Base-by-base conservation (phyloP, 2,113 vertebrate species). In the Paedocypris sp. region DNA sequence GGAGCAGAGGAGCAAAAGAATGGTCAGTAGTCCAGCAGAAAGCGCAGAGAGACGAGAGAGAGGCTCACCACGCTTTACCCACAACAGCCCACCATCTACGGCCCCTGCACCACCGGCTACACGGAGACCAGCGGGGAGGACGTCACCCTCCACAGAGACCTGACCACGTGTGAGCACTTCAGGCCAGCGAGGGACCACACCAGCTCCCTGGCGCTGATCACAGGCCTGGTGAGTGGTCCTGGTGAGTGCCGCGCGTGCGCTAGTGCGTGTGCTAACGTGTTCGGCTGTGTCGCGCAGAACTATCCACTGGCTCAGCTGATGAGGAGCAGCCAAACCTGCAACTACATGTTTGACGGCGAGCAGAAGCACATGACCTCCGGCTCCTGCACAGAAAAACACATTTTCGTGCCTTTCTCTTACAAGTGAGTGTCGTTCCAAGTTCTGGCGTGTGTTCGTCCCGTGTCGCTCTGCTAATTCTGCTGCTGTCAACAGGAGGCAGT, bases 151-250 rank as follows among this genome's bases (percentile, higher is more conserved):
- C 80, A 67, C 12, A 89, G 92, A 31, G 82, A 92, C 63, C 81
- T 97, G 72, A 84, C 86, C 63, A 64, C 57, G 11, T 98, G 94
- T 41, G 85, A 92, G 26, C 69, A 72, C 29, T 95, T 94, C 77
- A 76, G 68, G 36, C 88, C 92, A 13, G 61, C 84, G 12, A 84
- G 79, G 73, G 84, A 85, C 36, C 64, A 84, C 18, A 87, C 83
- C 59, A 98, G 90, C 69, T 91, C 93, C 0, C 73, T 98, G 54
- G 92, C 94, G n/a, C 62, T 96, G 36, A 79, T 94, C 70, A 87
- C 83, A 69, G 88, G 89, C 79, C 62, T 89, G 76, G 93, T 98
- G 75, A 85, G 78, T 52, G 9, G 13, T 32, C 8, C 1, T 16
- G 10, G 6, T 39, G 22, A 10, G 2, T 31, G 18, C 15, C 19